Percentiles rank a stretch among this genome's conserved stretches.
Evolutionary conservation across 2,797 vertebrate species (phyloP).

Genomic region (Aselliscus stoliczkanus): DNA sequence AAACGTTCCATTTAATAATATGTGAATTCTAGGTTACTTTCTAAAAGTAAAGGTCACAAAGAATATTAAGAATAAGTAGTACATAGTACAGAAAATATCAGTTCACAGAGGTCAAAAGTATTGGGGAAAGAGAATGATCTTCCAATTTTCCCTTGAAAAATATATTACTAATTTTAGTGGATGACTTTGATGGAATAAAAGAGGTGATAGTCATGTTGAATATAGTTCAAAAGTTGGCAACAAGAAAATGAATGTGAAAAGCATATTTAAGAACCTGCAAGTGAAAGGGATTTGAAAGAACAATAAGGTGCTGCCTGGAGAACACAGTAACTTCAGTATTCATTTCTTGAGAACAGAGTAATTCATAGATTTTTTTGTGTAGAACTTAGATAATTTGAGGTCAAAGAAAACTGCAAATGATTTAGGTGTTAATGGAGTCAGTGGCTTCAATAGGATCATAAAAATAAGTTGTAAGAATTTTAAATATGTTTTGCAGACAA

Average conservation of each 20-base stretch:
- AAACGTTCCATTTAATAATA: not conserved
- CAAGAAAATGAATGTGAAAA: not conserved
- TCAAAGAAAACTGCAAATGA: not conserved
- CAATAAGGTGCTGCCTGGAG: not conserved
- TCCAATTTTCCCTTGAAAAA: not conserved
- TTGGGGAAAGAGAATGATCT: not conserved
- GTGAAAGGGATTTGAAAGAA: not conserved
- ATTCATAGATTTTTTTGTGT: not conserved
- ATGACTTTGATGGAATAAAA: not conserved
- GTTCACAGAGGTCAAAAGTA: not conserved
- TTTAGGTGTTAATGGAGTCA: not conserved
- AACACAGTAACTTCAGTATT: not conserved
- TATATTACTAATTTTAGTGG: not conserved
- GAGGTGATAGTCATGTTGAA: not conserved
- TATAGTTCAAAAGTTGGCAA: not conserved
- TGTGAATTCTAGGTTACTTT: not conserved
- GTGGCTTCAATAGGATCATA: not conserved
- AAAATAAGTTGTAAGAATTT: not conserved
- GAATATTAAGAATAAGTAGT: not conserved
- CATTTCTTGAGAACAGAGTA: not conserved
- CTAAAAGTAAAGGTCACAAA: not conserved
- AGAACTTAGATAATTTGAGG: not conserved
- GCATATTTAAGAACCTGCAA: not conserved
- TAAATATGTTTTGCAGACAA: not conserved
- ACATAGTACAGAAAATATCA: not conserved